Percentiles rank a stretch among this genome's conserved stretches.
These are phyloP conservation scores for Colossoma macropomum DNA, from an alignment of 2,113 vertebrate species.

Conservation along the genomic window DNA sequence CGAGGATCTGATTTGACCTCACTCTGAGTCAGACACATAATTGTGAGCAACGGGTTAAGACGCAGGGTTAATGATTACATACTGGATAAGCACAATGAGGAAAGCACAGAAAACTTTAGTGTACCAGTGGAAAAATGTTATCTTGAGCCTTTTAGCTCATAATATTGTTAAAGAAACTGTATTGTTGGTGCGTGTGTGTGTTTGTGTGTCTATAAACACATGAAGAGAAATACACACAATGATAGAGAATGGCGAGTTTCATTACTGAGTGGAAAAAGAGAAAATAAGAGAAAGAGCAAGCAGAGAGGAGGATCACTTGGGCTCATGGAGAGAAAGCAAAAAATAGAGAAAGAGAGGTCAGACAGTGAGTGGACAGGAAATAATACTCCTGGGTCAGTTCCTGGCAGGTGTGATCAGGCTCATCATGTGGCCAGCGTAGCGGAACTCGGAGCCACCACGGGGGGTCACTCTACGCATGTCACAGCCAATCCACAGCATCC, in stretches of 20 bases:
- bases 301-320: background rate
- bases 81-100: background rate
- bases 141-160: background rate
- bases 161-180: too few relatives aligned
- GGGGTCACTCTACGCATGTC: slow-evolving; percentile 63
- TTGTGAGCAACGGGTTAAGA: background rate
- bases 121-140: background rate
- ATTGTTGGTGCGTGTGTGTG: background rate
- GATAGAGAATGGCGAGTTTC: too few relatives aligned
- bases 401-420: slow-evolving; percentile 70
- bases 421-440: slow-evolving; percentile 56
- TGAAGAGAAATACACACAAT: too few relatives aligned
- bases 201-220: too few relatives aligned
- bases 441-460: slow-evolving; percentile 60
- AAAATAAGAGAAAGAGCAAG: too few relatives aligned
- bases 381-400: slow-evolving; percentile 53
- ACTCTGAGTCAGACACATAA: background rate
- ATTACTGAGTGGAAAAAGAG: too few relatives aligned
- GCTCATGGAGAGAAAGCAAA: background rate
- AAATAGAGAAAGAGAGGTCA: slow-evolving; percentile 6
- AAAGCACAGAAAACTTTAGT: background rate
- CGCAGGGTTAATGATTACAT: background rate
- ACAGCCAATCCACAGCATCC: slow-evolving; percentile 63
- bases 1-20: background rate
- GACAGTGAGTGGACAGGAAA: slow-evolving; percentile 16